These are phyloP conservation scores for Parus major DNA, from an alignment of 2,113 vertebrate genomes.

Conservation along the genomic window DNA sequence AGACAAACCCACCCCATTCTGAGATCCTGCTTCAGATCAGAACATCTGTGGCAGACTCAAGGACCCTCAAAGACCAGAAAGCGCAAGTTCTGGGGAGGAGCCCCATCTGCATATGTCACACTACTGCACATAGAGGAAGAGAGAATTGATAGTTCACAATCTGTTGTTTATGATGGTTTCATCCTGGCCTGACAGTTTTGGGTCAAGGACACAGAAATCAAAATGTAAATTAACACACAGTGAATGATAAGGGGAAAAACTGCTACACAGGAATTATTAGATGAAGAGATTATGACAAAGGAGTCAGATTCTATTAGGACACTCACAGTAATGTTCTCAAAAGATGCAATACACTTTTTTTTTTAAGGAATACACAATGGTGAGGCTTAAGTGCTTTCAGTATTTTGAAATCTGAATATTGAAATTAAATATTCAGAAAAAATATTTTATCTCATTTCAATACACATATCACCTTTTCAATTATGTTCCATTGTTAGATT, in stretches of 20 bases:
- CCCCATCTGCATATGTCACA: background rate
- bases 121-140: background rate
- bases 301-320: slow-evolving; percentile 37
- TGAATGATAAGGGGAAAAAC: background rate
- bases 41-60: background rate
- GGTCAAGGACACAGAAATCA: slow-evolving; percentile 58
- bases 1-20: background rate
- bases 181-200: slow-evolving; percentile 25
- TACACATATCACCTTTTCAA: background rate
- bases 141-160: slow-evolving; percentile 24
- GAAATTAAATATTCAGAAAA: background rate
- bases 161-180: background rate
- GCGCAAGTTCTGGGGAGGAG: background rate
- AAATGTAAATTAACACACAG: slow-evolving; percentile 36
- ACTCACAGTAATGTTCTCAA: background rate
- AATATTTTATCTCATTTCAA: background rate
- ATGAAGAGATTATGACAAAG: slow-evolving; percentile 12
- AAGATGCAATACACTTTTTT: background rate
- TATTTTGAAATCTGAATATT: background rate
- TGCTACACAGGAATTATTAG: background rate
- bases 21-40: background rate
- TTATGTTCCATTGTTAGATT: background rate
- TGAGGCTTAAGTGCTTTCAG: background rate
- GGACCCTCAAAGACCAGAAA: background rate
- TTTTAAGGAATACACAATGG: background rate